Conservation (phyloP, 2,113 vertebrate species). For the Datnioides undecimradiatus region DNA sequence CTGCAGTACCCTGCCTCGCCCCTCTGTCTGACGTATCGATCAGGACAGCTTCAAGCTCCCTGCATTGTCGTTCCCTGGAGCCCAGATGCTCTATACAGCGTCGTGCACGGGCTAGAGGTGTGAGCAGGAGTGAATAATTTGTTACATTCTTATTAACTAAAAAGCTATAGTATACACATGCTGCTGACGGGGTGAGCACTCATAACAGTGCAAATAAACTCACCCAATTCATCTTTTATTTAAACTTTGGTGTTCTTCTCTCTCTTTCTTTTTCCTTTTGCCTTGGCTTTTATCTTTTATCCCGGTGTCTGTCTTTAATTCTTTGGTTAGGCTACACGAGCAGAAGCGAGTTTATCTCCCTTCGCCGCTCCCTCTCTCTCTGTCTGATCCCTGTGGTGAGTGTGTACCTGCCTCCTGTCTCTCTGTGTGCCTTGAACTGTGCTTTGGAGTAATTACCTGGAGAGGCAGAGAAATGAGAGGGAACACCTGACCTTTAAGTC, state of each 20-base stretch:
- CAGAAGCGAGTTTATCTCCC: constrained; percentile 63
- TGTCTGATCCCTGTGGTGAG: constrained; percentile 59
- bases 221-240: constrained; percentile 36
- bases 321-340: constrained; percentile 49
- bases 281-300: constrained; percentile 50
- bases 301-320: constrained; percentile 59
- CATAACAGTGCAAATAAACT: constrained; percentile 7
- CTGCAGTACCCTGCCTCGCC: constrained; percentile 72
- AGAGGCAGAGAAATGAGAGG: constrained; percentile 68
- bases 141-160: constrained; percentile 19
- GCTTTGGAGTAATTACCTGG: constrained; percentile 76
- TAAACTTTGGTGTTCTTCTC: constrained; percentile 1
- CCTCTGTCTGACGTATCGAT: constrained; percentile 72
- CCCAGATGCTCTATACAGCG: constrained; percentile 28
- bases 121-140: constrained; percentile 19
- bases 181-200: too few relatives aligned
- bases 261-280: background rate
- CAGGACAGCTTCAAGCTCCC: constrained; percentile 58
- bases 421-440: constrained; percentile 67
- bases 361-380: constrained; percentile 5
- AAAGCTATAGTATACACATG: too few relatives aligned
- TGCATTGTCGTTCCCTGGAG: constrained; percentile 62
- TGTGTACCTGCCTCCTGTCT: constrained; percentile 63
- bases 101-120: background rate
- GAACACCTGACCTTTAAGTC: constrained; percentile 77